These are phyloP conservation scores for Nowickia ferox DNA, from an alignment of 2,888 invertebrate species.

Conservation along the genomic window DNA sequence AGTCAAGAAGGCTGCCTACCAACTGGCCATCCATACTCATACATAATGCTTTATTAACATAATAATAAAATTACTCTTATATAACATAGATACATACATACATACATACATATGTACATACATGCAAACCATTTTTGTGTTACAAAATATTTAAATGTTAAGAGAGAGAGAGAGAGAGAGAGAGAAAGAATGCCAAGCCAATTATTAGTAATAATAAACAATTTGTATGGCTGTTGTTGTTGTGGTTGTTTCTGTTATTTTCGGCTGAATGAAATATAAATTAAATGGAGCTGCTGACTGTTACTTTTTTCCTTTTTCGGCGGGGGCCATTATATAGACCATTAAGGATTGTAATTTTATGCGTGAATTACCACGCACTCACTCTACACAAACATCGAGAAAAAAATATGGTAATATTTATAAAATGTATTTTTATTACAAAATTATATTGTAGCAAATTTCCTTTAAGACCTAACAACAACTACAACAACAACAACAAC, in stretches of 20 bases:
- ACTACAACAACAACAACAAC: neutral
- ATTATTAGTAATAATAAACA: conserved; percentile 39
- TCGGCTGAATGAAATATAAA: neutral
- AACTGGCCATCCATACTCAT: conserved; percentile 5
- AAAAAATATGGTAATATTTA: conserved; percentile 12
- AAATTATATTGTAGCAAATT: conserved; percentile 36
- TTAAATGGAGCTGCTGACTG: conserved; percentile 28
- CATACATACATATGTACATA: neutral
- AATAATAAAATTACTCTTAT: conserved; percentile 31
- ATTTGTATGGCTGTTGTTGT: neutral
- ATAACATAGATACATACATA: neutral
- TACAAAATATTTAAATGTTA: neutral
- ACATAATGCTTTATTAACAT: conserved; percentile 53
- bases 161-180: neutral
- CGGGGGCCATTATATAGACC: conserved; percentile 32
- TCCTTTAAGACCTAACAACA: neutral
- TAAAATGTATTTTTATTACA: conserved; percentile 49
- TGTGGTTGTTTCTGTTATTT: conserved; percentile 9
- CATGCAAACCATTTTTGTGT: too few relatives aligned
- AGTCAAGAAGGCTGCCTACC: conserved; percentile 35
- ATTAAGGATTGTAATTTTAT: conserved; percentile 56
- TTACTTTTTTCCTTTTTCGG: neutral
- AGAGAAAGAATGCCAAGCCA: conserved; percentile 4
- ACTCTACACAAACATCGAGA: neutral
- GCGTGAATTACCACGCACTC: conserved; percentile 47